Conservation (phyloP, 2,888 invertebrate genomes). For the Eledone cirrhosa region DNA sequence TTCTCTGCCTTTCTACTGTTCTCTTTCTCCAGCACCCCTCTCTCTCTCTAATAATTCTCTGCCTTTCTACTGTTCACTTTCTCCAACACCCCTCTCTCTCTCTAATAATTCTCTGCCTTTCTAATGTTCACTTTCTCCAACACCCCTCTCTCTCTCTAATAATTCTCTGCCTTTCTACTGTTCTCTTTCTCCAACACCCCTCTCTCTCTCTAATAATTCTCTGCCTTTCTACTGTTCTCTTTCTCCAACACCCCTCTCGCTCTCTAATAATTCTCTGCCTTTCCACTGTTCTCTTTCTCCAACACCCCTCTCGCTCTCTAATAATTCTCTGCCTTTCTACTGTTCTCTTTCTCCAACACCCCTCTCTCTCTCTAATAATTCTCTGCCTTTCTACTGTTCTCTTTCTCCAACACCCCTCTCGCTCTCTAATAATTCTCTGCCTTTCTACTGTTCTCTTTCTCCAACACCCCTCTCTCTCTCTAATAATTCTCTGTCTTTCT, state of each 20-base stretch:
- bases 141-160: too few relatives aligned
- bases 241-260: background rate
- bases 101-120: background rate
- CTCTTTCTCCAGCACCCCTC: background rate
- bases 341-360: background rate
- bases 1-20: background rate
- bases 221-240: background rate
- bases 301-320: background rate
- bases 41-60: background rate
- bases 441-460: background rate
- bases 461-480: too few relatives aligned
- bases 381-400: background rate
- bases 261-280: background rate
- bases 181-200: background rate
- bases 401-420: background rate
- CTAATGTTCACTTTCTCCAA: background rate
- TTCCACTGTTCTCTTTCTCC: background rate
- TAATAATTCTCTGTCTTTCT: background rate
- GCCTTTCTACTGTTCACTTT: background rate
- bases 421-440: background rate
- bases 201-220: background rate
- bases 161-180: background rate
- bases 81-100: background rate
- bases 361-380: too few relatives aligned
- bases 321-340: background rate